Conservation (phyloP, 2,113 vertebrate genomes). For the Semicossyphus pulcher region DNA sequence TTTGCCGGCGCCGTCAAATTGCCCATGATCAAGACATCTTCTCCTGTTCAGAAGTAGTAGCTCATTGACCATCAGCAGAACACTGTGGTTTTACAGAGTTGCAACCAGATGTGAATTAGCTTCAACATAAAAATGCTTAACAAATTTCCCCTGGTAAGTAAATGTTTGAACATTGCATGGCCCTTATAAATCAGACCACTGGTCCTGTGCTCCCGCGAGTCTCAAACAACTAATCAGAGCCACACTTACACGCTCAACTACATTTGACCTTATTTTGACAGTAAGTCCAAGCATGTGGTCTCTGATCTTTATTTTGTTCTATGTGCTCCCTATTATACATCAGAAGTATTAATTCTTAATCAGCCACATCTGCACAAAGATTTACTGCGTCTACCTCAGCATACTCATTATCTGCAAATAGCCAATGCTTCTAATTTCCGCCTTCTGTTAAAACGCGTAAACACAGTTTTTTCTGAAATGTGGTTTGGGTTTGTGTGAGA, state of each 20-base stretch:
- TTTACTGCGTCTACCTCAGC: neutral
- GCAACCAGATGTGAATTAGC: constrained; percentile 14
- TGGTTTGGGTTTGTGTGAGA: constrained; percentile 48
- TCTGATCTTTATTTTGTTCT: neutral
- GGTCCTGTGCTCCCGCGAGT: neutral
- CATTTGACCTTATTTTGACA: constrained; percentile 16
- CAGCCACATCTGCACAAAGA: neutral
- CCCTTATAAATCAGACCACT: constrained; percentile 23
- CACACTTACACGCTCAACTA: neutral
- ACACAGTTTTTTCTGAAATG: constrained; percentile 34
- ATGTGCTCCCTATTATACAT: constrained; percentile 5
- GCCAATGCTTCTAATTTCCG: constrained; percentile 15
- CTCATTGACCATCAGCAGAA: constrained; percentile 5
- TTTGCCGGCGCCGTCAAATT: neutral
- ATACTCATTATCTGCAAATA: neutral
- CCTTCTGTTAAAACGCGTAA: constrained; percentile 40
- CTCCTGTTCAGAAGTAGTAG: neutral
- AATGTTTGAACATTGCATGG: neutral
- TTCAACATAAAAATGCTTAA: constrained; percentile 4
- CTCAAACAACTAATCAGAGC: constrained; percentile 21
- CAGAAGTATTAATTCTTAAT: constrained; percentile 3
- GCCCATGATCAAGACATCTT: neutral
- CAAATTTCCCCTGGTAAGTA: neutral
- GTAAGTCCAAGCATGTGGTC: neutral
- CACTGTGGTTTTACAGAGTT: constrained; percentile 7